Evolutionary conservation across 2,888 invertebrate genomes (phyloP), one percentile per base, ranked within the genome.

Genomic region (Athetis lepigone): DNA sequence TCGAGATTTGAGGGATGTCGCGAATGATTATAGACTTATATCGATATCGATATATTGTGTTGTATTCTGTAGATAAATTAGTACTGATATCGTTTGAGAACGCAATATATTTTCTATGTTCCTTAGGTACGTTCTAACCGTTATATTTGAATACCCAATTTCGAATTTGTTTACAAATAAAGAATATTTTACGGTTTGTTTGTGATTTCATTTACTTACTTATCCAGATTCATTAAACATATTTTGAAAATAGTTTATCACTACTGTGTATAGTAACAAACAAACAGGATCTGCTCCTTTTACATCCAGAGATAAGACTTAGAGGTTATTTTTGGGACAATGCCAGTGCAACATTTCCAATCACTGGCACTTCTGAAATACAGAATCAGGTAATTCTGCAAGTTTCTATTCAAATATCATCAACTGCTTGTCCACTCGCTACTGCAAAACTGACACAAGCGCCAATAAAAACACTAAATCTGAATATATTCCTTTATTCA

Each of bases 401-500:
- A n/a, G n/a, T n/a, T n/a, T n/a, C n/a, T n/a, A n/a, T n/a, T n/a
- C n/a, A n/a, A n/a, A n/a, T n/a, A n/a, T n/a, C n/a, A n/a, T n/a
- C n/a, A n/a, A n/a, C n/a, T n/a, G n/a, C n/a, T n/a, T n/a, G n/a
- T n/a, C n/a, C n/a, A n/a, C n/a, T n/a, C n/a, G n/a, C n/a, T n/a
- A n/a, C n/a, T n/a, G n/a, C n/a, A n/a, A n/a, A n/a, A n/a, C n/a
- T n/a, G n/a, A n/a, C n/a, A n/a, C n/a, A 6, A 43, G 27, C 37
- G 18, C 2, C 11, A 70, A 72, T 65, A 76, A 86, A 81, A 77
- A 54, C 33, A 68, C 65, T 67, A 51, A 73, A 75, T 79, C 85
- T 81, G 82, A 90, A 90, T 92, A 91, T 90, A 90, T 83, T 85
- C 85, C 84, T 92, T 92, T 90, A 90, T 91, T 91, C 77, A 86